A percentile compares a stretch with the other conserved stretches of the same genome.
Conservation (phyloP, 2,797 vertebrate species). For the Tachyglossus aculeatus region DNA sequence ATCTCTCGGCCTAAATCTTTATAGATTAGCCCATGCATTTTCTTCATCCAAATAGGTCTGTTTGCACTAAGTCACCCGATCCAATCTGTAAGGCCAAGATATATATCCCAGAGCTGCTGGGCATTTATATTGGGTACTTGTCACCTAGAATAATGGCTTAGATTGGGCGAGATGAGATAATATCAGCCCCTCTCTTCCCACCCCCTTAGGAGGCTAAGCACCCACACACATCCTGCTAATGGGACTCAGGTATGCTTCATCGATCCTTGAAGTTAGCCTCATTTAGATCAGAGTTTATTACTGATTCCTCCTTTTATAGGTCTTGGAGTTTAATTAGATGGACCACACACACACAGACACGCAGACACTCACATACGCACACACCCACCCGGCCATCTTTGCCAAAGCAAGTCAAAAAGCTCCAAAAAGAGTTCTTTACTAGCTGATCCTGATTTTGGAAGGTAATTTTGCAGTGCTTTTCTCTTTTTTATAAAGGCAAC, state of each 20-base stretch:
- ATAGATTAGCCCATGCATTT: conserved; percentile 61
- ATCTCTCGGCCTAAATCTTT: conserved; percentile 62
- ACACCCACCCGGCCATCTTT: too few species aligned
- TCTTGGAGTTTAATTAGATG: neutral
- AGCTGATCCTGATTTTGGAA: too few species aligned
- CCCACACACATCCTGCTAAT: conserved; percentile 18
- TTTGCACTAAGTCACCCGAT: conserved; percentile 60
- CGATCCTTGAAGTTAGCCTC: neutral
- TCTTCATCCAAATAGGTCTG: conserved; percentile 55
- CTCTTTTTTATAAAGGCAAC: too few species aligned
- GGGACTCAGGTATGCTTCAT: conserved; percentile 13
- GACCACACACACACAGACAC: neutral
- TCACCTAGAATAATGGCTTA: conserved; percentile 58
- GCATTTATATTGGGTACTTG: conserved; percentile 44
- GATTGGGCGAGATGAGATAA: conserved; percentile 39
- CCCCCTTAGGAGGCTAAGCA: conserved; percentile 11
- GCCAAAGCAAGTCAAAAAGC: too few species aligned
- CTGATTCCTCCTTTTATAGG: neutral
- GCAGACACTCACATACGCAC: too few species aligned
- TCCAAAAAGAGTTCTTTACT: too few species aligned
- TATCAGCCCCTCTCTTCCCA: too few species aligned
- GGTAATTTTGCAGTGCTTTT: too few species aligned
- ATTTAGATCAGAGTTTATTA: conserved; percentile 8
- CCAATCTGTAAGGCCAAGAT: conserved; percentile 53
- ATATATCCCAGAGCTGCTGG: conserved; percentile 57